phyloP scores from a whole-genome alignment of 2,113 vertebrate genomes.

The Cinclus mexicanus region DNA sequence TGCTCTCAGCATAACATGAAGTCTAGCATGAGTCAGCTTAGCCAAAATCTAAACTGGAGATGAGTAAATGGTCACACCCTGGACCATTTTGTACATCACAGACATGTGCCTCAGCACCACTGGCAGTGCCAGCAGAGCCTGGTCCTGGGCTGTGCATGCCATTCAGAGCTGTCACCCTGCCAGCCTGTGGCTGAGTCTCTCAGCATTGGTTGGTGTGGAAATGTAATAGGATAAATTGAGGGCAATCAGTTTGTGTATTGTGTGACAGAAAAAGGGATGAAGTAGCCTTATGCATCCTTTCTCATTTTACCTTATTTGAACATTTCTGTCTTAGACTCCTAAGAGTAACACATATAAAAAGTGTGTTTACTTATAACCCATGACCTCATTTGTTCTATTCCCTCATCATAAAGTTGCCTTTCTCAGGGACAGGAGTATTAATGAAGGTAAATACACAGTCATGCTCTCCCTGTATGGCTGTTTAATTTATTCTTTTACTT shows the following conservation, averaged over 20 bases:
- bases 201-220: neutral
- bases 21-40: neutral
- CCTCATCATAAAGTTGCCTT: neutral
- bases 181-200: neutral
- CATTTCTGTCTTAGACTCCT: neutral
- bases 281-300: neutral
- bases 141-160: rapidly evolving
- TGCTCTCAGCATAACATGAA: neutral
- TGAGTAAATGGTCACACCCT: neutral
- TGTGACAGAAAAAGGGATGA: neutral
- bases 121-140: neutral
- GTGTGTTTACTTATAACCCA: neutral
- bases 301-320: neutral
- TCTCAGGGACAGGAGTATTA: neutral
- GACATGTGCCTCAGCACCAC: rapidly evolving
- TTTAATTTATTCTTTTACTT: neutral
- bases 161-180: rapidly evolving
- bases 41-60: neutral
- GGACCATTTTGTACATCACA: neutral
- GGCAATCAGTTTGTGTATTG: neutral
- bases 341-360: neutral
- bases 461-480: neutral
- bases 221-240: neutral
- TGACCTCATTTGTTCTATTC: neutral
- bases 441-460: neutral